Evolutionary conservation across 2,113 vertebrate species (phyloP), one percentile per base, ranked within the genome.

Genomic region (Ailurus styani): DNA sequence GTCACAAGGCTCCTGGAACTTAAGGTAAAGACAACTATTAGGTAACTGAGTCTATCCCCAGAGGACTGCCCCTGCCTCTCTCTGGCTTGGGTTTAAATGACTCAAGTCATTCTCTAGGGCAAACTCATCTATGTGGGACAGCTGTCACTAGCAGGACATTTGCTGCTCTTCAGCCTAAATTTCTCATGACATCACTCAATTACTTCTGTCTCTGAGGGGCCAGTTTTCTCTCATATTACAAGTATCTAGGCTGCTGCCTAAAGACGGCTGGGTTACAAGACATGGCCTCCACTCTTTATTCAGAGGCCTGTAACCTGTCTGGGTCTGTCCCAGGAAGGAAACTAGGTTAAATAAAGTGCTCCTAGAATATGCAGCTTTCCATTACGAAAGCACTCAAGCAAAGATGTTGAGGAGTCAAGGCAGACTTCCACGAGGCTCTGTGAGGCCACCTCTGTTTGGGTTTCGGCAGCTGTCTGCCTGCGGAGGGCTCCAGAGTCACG

Each of bases 121-220:
- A 78, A 91, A n/a, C 66, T 18, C n/a, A 97, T 90, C 87, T 79
- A 15, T 37, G 93, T 90, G 96, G 96, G 93, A 82, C 97, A 96
- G 96, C 93, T 97, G 97, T 81, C 87, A 50, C 90, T 12, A 91
- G 40, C 70, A 14, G 91, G 83, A 45, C 85, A 52, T 77, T n/a
- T 94, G 82, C 54, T 34, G 84, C 72, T 84, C 73, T 78, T 87
- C 68, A 60, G 94, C 62, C 70, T 73, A 20, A 31, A 73, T 72
- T 84, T 87, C 91, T 77, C 93, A 10, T 40, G 89, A 96, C 87
- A 81, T 88, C 91, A 95, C 29, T 83, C 84, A 3, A 60, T 57
- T 25, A 52, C 47, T 85, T 45, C 23, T 90, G 37, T 62, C 81
- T 85, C 15, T 15, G 31, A 66, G 54, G 83, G 50, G 54, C 42